Evolutionary conservation across 2,797 vertebrate genomes (phyloP), one percentile per base, ranked within the genome.

Genomic region (Molossus alvarezi): DNA sequence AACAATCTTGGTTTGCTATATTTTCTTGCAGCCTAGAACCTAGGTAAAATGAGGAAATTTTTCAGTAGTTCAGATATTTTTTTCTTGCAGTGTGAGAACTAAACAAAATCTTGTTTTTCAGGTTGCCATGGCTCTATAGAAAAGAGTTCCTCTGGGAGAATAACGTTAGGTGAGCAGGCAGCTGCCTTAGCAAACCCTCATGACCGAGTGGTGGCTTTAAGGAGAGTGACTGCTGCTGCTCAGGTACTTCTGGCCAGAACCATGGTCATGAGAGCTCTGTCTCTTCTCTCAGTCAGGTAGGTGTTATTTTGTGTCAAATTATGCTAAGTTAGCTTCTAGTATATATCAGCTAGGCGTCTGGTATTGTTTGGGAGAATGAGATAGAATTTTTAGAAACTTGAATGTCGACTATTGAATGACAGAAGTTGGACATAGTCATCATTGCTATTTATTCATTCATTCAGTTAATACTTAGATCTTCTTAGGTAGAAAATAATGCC

Each of bases 221-320:
- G 99, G 97, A 99, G 99, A 98, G 99, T 99, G 95, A 99, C 99
- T 0, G 99, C 99, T 20, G 99, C 99, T 0, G 99, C 99, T 6
- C 99, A 99, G 97, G 99, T 99, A 71, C 99, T 99, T 79, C 98
- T 99, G 95, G 99, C 99, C 93, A 98, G 99, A 97, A 99, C 99
- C n/a, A 99, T 99, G 99, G 99, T 99, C 96, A 99, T 99, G 99
- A 99, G 99, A 97, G 99, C 99, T 0, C 98, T 99, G 90, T 99
- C 99, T 0, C 99, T 99, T 67, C 98, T 99, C n/a, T 99, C 99
- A 15, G 99, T 99, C 97, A 99, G 99, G 99, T 99, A 37, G 33
- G 98, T 97, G 21, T 62, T 62, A 45, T 0, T 79, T 45, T 77
- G 67, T 55, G 48, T 65, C 77, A 27, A 4, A 6, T 67, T 33